Conservation (phyloP, 2,797 vertebrate genomes). For the Diplodus puntazzo region DNA sequence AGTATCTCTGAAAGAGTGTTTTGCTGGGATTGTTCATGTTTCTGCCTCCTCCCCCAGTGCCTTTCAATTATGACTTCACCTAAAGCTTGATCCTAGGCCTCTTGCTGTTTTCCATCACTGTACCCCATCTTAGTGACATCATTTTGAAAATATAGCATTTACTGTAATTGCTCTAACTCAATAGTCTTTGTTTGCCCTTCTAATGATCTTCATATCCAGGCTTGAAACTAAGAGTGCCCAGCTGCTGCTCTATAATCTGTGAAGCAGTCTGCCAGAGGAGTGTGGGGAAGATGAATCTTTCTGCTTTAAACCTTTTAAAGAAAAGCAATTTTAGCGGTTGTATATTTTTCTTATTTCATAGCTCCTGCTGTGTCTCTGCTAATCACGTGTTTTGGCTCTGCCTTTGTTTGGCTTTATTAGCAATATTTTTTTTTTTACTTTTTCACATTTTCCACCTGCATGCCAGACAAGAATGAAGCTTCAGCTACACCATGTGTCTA, state of each 20-base stretch:
- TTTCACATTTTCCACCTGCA: constrained; percentile 5
- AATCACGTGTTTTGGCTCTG: background rate
- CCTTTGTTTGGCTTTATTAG: constrained; percentile 7
- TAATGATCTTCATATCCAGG: constrained; percentile 2
- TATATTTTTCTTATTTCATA: constrained; percentile 16
- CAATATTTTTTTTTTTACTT: constrained; percentile 6
- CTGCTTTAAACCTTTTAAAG: constrained; percentile 26
- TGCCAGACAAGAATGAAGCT: background rate
- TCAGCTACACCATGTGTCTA: background rate
- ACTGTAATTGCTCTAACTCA: constrained; percentile 16
- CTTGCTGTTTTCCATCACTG: constrained; percentile 8
- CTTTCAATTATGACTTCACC: background rate
- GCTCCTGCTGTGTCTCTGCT: background rate
- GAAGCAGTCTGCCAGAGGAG: constrained; percentile 36
- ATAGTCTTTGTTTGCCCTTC: constrained; percentile 8
- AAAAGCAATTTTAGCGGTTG: constrained; percentile 17
- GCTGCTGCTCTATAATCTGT: constrained; percentile 9
- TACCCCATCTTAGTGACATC: background rate
- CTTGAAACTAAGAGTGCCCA: constrained; percentile 15
- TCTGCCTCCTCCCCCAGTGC: background rate
- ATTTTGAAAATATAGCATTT: constrained; percentile 13
- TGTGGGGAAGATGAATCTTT: constrained; percentile 20
- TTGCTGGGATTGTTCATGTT: background rate
- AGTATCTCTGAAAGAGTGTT: background rate
- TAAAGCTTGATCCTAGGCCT: background rate